Evolutionary conservation across 2,888 invertebrate species (phyloP).

Genomic region (Onchidella celtica): DNA sequence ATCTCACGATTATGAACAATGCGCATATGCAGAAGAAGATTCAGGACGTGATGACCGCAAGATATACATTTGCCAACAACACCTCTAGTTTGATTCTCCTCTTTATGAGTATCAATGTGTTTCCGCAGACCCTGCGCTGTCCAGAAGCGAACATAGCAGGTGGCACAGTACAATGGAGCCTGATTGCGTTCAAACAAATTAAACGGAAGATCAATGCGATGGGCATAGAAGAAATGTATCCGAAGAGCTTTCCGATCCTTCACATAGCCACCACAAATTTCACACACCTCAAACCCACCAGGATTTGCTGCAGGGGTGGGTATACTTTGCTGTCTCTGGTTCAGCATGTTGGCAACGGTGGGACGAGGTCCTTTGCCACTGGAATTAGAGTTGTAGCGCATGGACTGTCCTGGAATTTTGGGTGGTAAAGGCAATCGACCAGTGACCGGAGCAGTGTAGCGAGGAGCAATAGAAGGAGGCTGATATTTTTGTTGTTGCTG

Average conservation of each 20-base stretch:
- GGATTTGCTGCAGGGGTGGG: neutral
- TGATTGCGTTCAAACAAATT: constrained; percentile 66
- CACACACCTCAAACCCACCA: constrained; percentile 84
- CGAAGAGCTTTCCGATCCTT: constrained; percentile 95
- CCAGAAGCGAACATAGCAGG: constrained; percentile 97
- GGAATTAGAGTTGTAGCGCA: constrained; percentile 25
- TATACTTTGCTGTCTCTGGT: neutral
- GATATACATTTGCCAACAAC: constrained; percentile 61
- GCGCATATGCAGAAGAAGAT: constrained; percentile 93
- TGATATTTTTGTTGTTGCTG: neutral
- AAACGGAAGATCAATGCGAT: constrained; percentile 84
- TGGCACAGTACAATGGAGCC: constrained; percentile 97
- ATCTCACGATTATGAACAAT: constrained; percentile 94
- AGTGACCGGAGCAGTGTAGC: neutral
- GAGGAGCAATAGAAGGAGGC: neutral
- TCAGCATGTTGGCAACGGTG: constrained; percentile 44
- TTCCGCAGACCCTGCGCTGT: constrained; percentile 97
- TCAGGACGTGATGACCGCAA: constrained; percentile 81
- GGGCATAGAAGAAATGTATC: constrained; percentile 99
- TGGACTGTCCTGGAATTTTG: constrained; percentile 24
- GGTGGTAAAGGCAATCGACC: constrained; percentile 2
- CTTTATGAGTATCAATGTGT: constrained; percentile 82
- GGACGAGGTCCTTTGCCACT: constrained; percentile 15
- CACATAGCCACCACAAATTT: constrained; percentile 98
- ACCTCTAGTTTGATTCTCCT: constrained; percentile 51